Percentiles rank a stretch among this genome's conserved stretches.
These are phyloP conservation scores for Triplophysa rosa DNA, from an alignment of 2,113 vertebrate species.

Conservation along the genomic window DNA sequence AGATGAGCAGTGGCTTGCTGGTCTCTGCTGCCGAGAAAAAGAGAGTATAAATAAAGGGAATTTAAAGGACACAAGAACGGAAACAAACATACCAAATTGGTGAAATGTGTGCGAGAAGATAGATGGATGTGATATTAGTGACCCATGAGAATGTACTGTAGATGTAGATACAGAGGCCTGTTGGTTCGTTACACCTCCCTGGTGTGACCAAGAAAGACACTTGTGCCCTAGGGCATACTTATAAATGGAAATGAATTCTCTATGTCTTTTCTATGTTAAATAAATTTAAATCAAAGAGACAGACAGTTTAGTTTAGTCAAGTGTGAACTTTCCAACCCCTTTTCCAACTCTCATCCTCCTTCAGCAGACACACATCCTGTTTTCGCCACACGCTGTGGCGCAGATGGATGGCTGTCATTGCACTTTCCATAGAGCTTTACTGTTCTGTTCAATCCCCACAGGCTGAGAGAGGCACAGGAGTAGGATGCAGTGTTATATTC, in stretches of 20 bases:
- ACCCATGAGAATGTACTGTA: not conserved
- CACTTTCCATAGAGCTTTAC: slow-evolving; percentile 8
- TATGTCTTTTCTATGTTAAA: slow-evolving; percentile 22
- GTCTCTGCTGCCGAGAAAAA: not conserved
- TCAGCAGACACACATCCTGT: not conserved
- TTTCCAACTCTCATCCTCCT: not conserved
- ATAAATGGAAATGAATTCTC: slow-evolving; percentile 21
- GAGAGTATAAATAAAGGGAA: not conserved
- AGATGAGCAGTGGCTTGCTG: slow-evolving; percentile 23
- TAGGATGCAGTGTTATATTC: slow-evolving; percentile 3
- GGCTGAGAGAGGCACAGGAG: slow-evolving; percentile 12
- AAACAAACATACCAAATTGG: slow-evolving; percentile 11
- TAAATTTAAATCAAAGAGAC: slow-evolving; percentile 27
- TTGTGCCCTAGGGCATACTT: slow-evolving; percentile 16
- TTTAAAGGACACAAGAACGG: not conserved
- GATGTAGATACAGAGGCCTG: slow-evolving; percentile 9
- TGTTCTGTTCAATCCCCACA: slow-evolving; percentile 18
- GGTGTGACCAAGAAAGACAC: slow-evolving; percentile 9
- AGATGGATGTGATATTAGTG: slow-evolving; percentile 29
- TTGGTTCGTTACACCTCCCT: not conserved
- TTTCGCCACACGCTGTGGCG: not conserved
- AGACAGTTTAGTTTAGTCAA: slow-evolving; percentile 32
- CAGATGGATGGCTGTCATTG: not conserved
- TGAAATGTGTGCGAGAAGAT: not conserved
- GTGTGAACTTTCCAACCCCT: slow-evolving; percentile 1